Conservation (phyloP, 30 jellyfish, hydroid and myxozoan genomes). For the Aurelia coerulea region DNA sequence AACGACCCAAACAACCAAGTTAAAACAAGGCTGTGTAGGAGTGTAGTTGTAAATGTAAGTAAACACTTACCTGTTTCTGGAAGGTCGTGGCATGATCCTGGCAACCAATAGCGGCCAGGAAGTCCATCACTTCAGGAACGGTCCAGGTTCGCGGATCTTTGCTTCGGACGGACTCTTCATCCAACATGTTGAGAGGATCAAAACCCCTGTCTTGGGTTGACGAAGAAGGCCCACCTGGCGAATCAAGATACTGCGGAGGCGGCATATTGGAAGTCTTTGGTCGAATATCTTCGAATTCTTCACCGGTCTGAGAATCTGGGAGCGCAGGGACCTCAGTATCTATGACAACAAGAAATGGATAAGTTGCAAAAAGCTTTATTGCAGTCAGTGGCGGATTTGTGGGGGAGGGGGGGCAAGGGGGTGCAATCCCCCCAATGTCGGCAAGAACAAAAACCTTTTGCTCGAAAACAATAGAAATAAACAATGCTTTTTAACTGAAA, state of each 20-base stretch:
- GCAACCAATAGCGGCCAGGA: slow-evolving; percentile 97
- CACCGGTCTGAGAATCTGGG: slow-evolving; percentile 79
- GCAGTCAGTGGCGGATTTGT: no score
- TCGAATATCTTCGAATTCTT: slow-evolving; percentile 65
- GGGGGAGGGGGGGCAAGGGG: no score
- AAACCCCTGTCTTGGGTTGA: slow-evolving; percentile 97
- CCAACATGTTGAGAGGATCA: slow-evolving; percentile 94
- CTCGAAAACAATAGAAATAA: no score
- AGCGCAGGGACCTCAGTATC: slow-evolving; percentile 64
- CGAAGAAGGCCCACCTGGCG: slow-evolving; percentile 98
- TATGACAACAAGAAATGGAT: not conserved
- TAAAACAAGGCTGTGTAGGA: no score
- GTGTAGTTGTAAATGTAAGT: not conserved
- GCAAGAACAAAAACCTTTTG: no score
- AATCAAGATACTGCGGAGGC: slow-evolving; percentile 81
- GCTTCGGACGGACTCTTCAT: slow-evolving; percentile 90
- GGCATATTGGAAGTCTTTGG: slow-evolving; percentile 63
- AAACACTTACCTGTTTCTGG: slow-evolving; percentile 84
- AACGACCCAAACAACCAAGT: no score
- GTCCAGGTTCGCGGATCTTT: slow-evolving; percentile 98
- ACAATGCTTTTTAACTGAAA: no score
- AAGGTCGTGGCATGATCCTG: slow-evolving; percentile 98
- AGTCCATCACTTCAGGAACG: slow-evolving; percentile 97
- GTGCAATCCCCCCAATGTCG: no score
- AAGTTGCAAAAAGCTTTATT: no score